Evolutionary conservation across 53 echinoderm and acorn worm genomes (phyloP), one percentile per base, ranked within the genome.

Genomic region (Pentamera pediparva): DNA sequence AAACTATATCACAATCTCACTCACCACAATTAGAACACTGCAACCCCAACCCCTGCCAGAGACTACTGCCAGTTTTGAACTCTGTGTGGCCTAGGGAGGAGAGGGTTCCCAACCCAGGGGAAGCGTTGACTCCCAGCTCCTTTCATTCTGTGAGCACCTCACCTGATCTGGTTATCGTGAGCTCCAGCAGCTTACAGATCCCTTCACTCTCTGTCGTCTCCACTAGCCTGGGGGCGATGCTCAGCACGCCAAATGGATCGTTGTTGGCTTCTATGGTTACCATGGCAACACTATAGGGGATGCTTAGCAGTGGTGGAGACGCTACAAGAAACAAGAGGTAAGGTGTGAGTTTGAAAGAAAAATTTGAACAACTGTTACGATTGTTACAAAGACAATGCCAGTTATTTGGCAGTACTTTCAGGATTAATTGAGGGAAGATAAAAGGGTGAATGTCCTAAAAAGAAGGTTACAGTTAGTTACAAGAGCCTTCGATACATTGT

Each of bases 241-340:
- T 88, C n/a, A 98, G 72, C 32, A 98, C 91, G 50, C 98, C 98
- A 78, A 83, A 80, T 26, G 98, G 98, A 36, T 98, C 98, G 67
- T 98, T 98, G 27, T 88, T 98, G 76, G 83, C 98, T 65, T 92
- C 81, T 56, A 98, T 91, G 64, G 79, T 83, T 50, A 98, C 86
- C 39, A 82, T 79, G 31, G 98, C 82, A 47, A 83, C 77, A n/a
- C 88, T 62, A 75, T 88, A 78, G 10, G 78, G 52, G 10, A 81
- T 81, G 50, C 92, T 98, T 72, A 98, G 47, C 10, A 67, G 27
- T 17, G 67, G 67, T 67, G 25, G 41, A 40, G 25, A 17, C 9
- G 25, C 67, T 67, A 29, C 3, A 4, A 29, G 7, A 57, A 2
- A 32, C 28, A 31, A 28, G n/a, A 41, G 15, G n/a, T n/a, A 15